These are phyloP conservation scores for Phorcus lineatus DNA, from an alignment of 2,888 invertebrate species.

Conservation along the genomic window DNA sequence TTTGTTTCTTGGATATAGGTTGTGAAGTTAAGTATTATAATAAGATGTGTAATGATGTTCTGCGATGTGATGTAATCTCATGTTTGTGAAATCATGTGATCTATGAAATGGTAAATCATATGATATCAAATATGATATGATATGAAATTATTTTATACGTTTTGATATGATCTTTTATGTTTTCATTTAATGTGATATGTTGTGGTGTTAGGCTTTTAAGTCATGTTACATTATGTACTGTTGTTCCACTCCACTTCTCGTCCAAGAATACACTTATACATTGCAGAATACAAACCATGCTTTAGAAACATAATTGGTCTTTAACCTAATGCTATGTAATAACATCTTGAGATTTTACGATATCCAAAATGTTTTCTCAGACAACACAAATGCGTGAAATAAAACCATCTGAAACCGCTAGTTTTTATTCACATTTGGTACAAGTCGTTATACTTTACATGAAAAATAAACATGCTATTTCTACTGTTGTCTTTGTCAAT, in stretches of 20 bases:
- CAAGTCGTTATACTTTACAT: constrained; percentile 7
- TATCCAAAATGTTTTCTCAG: not conserved
- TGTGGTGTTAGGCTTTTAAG: not conserved
- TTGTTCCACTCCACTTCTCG: not conserved
- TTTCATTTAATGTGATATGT: not conserved
- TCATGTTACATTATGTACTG: not conserved
- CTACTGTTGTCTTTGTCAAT: constrained; percentile 19
- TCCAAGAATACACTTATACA: not conserved
- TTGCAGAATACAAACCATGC: not conserved
- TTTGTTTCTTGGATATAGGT: not conserved
- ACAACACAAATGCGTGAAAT: constrained; percentile 17
- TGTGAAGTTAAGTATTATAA: not conserved
- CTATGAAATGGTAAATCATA: too few species aligned
- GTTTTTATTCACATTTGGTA: constrained; percentile 6
- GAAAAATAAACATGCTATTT: constrained; percentile 17
- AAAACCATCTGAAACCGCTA: not conserved
- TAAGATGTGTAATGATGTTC: not conserved
- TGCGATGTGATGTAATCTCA: not conserved
- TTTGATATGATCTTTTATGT: not conserved
- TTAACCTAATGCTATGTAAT: constrained; percentile 11
- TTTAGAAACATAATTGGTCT: constrained; percentile 20
- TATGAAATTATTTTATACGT: not conserved
- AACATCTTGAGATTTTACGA: constrained; percentile 16
- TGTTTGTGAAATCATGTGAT: not conserved
- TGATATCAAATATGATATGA: not conserved